Evolutionary conservation across 1,140 invertebrate species (phyloP), one percentile per base, ranked within the genome.

Genomic region (Diachasmimorpha longicaudata): DNA sequence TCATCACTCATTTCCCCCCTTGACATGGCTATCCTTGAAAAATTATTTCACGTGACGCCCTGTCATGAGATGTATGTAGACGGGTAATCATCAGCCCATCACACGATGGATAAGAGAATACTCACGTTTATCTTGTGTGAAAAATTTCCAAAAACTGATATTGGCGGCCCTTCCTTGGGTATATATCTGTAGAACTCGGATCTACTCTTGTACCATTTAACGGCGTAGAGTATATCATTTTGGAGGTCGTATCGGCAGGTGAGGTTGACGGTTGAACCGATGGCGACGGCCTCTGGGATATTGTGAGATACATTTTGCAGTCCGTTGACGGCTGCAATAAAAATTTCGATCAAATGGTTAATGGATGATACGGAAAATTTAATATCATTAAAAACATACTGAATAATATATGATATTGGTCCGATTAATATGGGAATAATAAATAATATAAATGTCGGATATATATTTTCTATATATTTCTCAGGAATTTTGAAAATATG

Each of bases 131-230:
- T 92, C 81, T 91, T 92, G 9, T 88, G 86, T 58, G 90, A 90
- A 14, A 90, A 89, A 3, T 90, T 86, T 10, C 91, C 90, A 82
- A 95, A 95, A 4, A 93, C 91, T 68, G 91, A 90, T 0, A 92
- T 93, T 48, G 92, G 91, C 14, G 94, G 94, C 79, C 92, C 84
- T 80, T 95, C 93, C 80, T 94, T 94, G 1, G 93, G 93, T 63
- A 94, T 90, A 84, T 91, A 95, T 78, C 94, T 90, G 86, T 93
- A 95, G 90, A 95, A 95, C 84, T 96, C 93, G 58, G 92, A 89
- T n/a, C 90, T 88, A 19, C 94, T 93, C 82, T 94, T 94, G 87
- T 96, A 96, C 94, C 94, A 96, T 86, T 96, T 95, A 71, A 96
- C 93, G 0, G 93, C 93, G 86, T 96, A 96, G 1, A 95, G 88